Percentiles rank a stretch among this genome's conserved stretches.
Evolutionary conservation across 2,888 invertebrate species (phyloP).

Genomic region (Parnassius glacialis): DNA sequence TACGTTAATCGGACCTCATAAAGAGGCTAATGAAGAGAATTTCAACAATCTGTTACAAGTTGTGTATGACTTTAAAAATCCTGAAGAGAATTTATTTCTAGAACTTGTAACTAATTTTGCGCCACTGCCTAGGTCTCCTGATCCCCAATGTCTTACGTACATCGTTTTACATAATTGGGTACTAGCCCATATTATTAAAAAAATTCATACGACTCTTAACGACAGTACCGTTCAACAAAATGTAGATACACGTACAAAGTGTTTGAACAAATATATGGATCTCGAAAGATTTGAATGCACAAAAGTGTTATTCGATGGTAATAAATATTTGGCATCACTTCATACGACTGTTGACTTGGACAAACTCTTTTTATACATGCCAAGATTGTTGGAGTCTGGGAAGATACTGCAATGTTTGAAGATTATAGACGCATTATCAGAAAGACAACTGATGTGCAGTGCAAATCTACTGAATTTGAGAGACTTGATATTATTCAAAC

Average conservation of each 20-base stretch:
- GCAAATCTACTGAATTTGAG: conserved; percentile 78
- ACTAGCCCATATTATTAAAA: conserved; percentile 84
- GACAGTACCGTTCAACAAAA: conserved; percentile 71
- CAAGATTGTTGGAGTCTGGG: conserved; percentile 63
- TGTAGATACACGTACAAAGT: conserved; percentile 80
- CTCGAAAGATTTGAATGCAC: conserved; percentile 76
- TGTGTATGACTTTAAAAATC: conserved; percentile 68
- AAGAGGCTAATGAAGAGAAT: conserved; percentile 61
- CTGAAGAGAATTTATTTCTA: conserved; percentile 72
- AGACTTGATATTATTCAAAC: conserved; percentile 81
- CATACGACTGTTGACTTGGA: conserved; percentile 78
- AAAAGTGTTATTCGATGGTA: conserved; percentile 78
- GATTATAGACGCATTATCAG: conserved; percentile 81
- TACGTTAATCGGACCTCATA: conserved; percentile 61
- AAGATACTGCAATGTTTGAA: conserved; percentile 74
- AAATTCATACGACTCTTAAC: conserved; percentile 80
- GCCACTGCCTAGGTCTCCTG: conserved; percentile 67
- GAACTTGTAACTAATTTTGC: conserved; percentile 70
- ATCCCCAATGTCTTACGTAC: conserved; percentile 80
- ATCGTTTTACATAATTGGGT: conserved; percentile 85
- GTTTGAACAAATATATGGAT: conserved; percentile 82
- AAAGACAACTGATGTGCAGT: conserved; percentile 73
- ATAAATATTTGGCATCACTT: conserved; percentile 81
- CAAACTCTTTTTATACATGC: conserved; percentile 74
- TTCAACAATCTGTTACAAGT: conserved; percentile 64